Evolutionary conservation across 2,888 invertebrate genomes (phyloP), one percentile per base, ranked within the genome.

Genomic region (Ryuthela nishihirai): DNA sequence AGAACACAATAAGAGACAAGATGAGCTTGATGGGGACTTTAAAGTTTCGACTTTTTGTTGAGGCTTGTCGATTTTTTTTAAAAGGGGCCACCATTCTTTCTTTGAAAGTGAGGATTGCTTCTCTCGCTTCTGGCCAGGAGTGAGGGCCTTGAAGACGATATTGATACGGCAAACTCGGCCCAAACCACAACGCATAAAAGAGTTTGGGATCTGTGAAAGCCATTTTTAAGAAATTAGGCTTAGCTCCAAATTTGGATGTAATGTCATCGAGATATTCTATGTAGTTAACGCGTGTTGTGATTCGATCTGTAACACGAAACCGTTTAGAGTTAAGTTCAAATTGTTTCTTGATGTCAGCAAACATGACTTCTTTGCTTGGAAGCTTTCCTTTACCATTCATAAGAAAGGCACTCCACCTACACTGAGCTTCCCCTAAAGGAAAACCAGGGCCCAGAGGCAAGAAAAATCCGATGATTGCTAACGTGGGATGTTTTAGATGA

Each of bases 371-470:
- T 2, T 45, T 17, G 17, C 34, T 39, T 4, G 55, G 56, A 38
- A 62, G 26, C 23, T 49, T 43, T 2, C 41, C 43, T 39, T n/a
- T 66, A 47, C 2, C 67, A 58, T n/a, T 72, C 72, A 49, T 72
- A 69, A 76, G 68, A 34, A 69, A 67, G 0, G 70, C 69, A 32
- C 74, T 76, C 64, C 76, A 70, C n/a, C 78, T 69, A 34, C 74
- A 72, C 64, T 78, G 78, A 64, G 77, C 65, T 64, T 78, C 78
- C 4, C 74, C 69, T 1, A 77, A 72, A 0, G 78, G 77, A 70
- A 75, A 74, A 17, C 78, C 70, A 4, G 77, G 73, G 4, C 78
- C 78, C 17, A 72, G 64, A 0, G 77, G 77, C 67, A 77, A 74
- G 20, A 75, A 65, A 42, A 72, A 72, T 5, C 76, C 77, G 45